Evolutionary conservation across 1,140 invertebrate species (phyloP), one percentile per base, ranked within the genome.

Genomic region (Condylostylus longicornis): DNA sequence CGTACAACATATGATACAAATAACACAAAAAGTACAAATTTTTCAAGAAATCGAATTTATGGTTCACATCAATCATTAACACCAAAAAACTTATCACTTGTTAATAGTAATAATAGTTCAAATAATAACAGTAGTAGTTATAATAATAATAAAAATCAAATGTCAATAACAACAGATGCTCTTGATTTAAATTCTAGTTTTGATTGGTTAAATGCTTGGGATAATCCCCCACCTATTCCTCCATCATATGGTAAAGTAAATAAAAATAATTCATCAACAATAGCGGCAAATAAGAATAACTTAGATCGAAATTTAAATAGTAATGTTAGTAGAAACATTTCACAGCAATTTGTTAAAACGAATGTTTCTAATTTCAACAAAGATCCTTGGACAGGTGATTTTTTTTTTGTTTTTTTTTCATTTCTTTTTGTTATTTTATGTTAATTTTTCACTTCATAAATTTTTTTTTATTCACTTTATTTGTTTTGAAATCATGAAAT

Each of bases 371-470:
- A n/a, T n/a, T n/a, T n/a, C n/a, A n/a, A n/a, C 29, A 38, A 38
- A 18, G 58, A 72, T 48, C 63, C 64, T 17, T 65, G 64, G 64
- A 57, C 55, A 66, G 64, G 64, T 66, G 60, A 64, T 44, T 63
- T 57, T 42, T 47, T 40, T 58, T 64, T 62, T 51, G 14, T 40
- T 38, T 42, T 32, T 37, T 35, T 19, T 44, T 37, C 40, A n/a
- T 43, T 38, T 32, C 23, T 42, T 39, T 42, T 44, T 21, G n/a
- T n/a, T n/a, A n/a, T n/a, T n/a, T n/a, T n/a, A n/a, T n/a, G n/a
- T n/a, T n/a, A n/a, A n/a, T n/a, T n/a, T n/a, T n/a, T n/a, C n/a
- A n/a, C n/a, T n/a, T n/a, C n/a, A n/a, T n/a, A n/a, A n/a, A n/a
- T n/a, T n/a, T n/a, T n/a, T n/a, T n/a, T n/a, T n/a, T n/a, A n/a